A percentile compares a stretch with the other conserved stretches of the same genome.
phyloP scores from a whole-genome alignment of 2,113 vertebrate genomes.

The Felis chaus region DNA sequence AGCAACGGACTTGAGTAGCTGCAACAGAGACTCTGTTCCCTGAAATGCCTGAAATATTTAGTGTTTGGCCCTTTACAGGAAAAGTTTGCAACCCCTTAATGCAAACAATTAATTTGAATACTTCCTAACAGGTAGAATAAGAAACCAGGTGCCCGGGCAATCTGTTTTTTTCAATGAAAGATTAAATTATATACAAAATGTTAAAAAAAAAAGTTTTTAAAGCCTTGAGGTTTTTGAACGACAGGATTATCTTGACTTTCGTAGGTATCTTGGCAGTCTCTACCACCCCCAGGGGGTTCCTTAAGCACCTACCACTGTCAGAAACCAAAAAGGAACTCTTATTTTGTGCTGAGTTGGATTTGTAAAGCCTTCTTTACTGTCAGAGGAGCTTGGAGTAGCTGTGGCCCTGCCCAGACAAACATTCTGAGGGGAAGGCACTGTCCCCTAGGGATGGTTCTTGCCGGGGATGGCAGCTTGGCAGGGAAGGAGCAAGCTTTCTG shows the following conservation, averaged over 20 bases:
- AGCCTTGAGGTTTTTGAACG: neutral
- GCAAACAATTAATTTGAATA: neutral
- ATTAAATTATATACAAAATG: neutral
- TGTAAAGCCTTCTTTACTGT: neutral
- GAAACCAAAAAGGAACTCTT: neutral
- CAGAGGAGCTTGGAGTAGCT: neutral
- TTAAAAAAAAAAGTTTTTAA: neutral
- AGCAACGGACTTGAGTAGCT: neutral
- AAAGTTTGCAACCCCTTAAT: neutral
- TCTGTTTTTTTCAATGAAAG: neutral
- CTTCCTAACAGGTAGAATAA: neutral
- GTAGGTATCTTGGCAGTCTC: neutral
- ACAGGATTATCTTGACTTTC: neutral
- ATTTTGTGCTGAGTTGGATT: neutral
- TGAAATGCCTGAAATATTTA: neutral
- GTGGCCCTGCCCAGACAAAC: neutral
- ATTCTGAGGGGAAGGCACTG: neutral
- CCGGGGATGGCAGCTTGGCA: slow-evolving; percentile 11
- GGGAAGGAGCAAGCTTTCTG: slow-evolving; percentile 30
- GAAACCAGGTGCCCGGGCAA: neutral
- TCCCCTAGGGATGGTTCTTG: neutral
- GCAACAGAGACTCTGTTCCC: neutral
- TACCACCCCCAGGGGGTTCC: neutral
- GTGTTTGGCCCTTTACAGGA: neutral
- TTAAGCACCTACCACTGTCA: neutral